Evolutionary conservation across 2,113 vertebrate species (phyloP).

Genomic region (Pterophyllum scalare): DNA sequence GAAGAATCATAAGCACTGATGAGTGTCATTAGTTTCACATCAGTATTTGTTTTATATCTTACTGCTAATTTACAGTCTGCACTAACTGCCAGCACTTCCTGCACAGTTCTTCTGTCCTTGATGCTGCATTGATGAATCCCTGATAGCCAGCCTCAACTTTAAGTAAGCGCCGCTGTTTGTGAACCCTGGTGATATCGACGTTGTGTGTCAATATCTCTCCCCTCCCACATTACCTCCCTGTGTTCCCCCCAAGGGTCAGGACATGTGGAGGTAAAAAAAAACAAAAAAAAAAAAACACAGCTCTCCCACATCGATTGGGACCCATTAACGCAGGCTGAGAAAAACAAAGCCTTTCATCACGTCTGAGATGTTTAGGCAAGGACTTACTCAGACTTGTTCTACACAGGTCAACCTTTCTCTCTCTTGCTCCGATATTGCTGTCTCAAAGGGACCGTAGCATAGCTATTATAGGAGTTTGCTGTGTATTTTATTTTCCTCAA

Average conservation of each 20-base stretch:
- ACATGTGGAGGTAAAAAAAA: constrained; percentile 50
- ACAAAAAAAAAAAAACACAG: constrained; percentile 24
- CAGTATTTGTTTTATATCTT: constrained; percentile 2
- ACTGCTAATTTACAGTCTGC: background rate
- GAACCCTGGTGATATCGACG: constrained; percentile 55
- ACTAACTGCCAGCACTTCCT: background rate
- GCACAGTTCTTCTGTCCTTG: constrained; percentile 30
- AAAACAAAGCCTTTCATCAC: constrained; percentile 75
- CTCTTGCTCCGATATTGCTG: background rate
- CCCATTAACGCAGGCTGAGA: constrained; percentile 65
- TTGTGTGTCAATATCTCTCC: constrained; percentile 56
- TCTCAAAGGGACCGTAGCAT: background rate
- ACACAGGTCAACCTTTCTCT: constrained; percentile 34
- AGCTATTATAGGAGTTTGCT: constrained; percentile 1
- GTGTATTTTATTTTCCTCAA: background rate
- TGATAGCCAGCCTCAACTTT: constrained; percentile 11
- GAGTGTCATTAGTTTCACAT: constrained; percentile 25
- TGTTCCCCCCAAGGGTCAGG: constrained; percentile 62
- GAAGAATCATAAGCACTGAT: constrained; percentile 13
- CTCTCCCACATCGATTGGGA: constrained; percentile 61
- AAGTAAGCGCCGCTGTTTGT: constrained; percentile 19
- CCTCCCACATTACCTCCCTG: constrained; percentile 51
- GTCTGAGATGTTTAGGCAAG: constrained; percentile 63
- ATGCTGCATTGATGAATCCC: constrained; percentile 26
- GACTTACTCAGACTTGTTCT: constrained; percentile 52